Conservation (phyloP, 37 sponge, comb jelly and placozoan species). For the Chondrilla cf. caribensis region DNA sequence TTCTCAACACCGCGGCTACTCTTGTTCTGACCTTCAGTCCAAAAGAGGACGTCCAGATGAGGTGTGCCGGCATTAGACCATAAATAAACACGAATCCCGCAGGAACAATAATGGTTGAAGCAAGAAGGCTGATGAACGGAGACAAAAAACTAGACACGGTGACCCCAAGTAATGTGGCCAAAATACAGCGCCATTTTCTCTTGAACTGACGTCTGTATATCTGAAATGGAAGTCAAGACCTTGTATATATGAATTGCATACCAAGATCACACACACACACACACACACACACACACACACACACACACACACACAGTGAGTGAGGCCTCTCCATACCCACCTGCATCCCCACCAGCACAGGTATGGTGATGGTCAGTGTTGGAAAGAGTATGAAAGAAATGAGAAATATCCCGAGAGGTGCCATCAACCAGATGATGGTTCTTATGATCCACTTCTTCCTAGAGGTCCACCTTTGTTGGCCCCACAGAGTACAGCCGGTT, state of each 20-base stretch:
- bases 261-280: constrained; percentile 1
- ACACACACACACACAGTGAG: neutral
- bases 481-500: constrained; percentile 58
- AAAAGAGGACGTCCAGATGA: constrained; percentile 19
- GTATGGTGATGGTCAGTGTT: constrained; percentile 14
- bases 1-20: neutral
- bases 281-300: constrained; percentile 10
- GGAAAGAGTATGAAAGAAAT: constrained; percentile 26
- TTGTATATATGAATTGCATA: neutral
- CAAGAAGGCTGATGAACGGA: constrained; percentile 13
- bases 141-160: neutral
- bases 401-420: constrained; percentile 34
- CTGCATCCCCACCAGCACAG: constrained; percentile 27
- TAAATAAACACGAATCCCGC: constrained; percentile 25
- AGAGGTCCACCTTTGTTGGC: constrained; percentile 20
- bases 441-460: constrained; percentile 29
- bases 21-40: neutral
- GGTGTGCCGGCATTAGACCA: constrained; percentile 35
- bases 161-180: neutral
- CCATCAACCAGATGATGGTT: constrained; percentile 21
- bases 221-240: neutral
- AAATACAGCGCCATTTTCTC: neutral
- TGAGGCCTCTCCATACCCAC: constrained; percentile 1
- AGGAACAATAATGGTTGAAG: constrained; percentile 22
- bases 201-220: constrained; percentile 9